phyloP scores from a whole-genome alignment of 2,113 vertebrate species.

The Equus quagga region DNA sequence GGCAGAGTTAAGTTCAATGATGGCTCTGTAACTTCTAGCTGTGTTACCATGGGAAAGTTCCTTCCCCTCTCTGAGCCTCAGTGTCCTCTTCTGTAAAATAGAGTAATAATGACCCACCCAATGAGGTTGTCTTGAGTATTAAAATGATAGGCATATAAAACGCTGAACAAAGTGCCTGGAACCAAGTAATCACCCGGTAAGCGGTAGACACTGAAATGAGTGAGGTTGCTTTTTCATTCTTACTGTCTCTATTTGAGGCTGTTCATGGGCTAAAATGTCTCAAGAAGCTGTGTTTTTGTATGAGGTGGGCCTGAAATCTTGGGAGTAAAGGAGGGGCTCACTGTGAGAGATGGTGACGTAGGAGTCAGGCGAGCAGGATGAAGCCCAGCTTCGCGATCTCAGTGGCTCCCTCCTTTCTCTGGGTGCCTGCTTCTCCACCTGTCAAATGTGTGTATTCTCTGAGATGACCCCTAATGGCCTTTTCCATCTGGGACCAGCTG shows the following conservation, averaged over 20 bases:
- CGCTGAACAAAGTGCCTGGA: background rate
- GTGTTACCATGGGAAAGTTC: background rate
- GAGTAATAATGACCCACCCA: background rate
- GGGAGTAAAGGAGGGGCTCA: background rate
- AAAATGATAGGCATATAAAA: background rate
- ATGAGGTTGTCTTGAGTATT: background rate
- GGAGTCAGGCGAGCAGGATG: background rate
- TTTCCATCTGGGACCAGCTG: background rate
- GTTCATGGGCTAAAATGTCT: background rate
- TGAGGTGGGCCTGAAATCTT: background rate
- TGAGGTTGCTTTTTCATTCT: background rate
- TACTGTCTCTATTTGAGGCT: background rate
- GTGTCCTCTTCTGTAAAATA: background rate
- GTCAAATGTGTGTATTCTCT: background rate
- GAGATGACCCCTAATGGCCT: background rate
- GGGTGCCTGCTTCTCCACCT: background rate
- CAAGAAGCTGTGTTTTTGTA: background rate
- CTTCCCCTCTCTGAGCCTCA: background rate
- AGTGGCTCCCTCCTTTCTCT: background rate
- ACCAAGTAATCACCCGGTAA: background rate
- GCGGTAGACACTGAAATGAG: background rate
- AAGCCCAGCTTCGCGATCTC: background rate
- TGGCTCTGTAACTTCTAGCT: background rate
- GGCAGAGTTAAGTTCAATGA: background rate
- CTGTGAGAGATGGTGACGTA: rapidly evolving